Conservation (phyloP, 2,113 vertebrate genomes). For the Benitochromis conjunctus region DNA sequence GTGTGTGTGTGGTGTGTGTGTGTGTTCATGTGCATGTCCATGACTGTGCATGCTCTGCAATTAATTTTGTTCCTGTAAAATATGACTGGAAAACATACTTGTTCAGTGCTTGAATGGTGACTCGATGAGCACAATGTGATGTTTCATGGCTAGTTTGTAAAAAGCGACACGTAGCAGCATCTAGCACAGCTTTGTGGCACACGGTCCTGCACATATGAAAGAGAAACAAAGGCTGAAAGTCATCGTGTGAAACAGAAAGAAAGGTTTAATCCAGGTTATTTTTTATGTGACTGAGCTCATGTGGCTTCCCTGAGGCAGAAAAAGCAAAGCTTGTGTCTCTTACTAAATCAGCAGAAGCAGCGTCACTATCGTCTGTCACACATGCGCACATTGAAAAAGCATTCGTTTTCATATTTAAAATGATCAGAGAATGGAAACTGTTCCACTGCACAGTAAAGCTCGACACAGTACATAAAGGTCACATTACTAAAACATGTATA, state of each 20-base stretch:
- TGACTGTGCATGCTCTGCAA: constrained; percentile 27
- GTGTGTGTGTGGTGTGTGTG: neutral
- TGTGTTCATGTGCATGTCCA: neutral
- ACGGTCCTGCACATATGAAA: constrained; percentile 40
- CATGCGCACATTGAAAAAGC: neutral
- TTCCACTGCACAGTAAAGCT: neutral
- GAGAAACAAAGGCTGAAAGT: neutral
- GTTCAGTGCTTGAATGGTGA: neutral
- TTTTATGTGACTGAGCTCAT: constrained; percentile 54
- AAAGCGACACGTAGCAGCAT: constrained; percentile 26
- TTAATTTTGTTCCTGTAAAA: neutral
- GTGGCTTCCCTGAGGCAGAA: constrained; percentile 44
- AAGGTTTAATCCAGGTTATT: constrained; percentile 20
- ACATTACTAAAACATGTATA: neutral
- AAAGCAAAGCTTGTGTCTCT: constrained; percentile 33
- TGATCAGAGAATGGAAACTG: neutral
- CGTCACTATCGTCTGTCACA: neutral
- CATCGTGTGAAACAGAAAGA: neutral
- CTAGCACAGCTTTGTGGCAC: constrained; percentile 70
- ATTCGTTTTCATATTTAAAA: neutral
- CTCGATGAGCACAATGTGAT: neutral
- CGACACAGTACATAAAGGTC: neutral
- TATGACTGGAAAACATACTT: neutral
- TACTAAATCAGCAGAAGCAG: constrained; percentile 24
- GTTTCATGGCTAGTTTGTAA: neutral